Conservation (phyloP, 2,888 invertebrate genomes). For the Alloplasta piceator region DNA sequence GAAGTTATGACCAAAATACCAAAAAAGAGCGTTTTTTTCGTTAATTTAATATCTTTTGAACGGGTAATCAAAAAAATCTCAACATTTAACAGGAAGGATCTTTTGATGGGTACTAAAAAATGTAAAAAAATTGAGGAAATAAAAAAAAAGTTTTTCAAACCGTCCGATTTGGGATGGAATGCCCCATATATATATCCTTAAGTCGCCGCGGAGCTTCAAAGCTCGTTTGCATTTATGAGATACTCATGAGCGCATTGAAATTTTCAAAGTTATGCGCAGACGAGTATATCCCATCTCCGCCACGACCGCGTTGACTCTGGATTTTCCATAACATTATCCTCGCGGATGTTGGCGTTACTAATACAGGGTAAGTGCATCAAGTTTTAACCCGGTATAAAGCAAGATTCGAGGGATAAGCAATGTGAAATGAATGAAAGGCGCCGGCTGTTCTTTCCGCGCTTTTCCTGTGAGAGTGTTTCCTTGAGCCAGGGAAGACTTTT, state of each 20-base stretch:
- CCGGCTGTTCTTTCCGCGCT: slow-evolving; percentile 28
- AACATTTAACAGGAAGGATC: too few species aligned
- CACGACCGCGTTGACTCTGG: slow-evolving; percentile 19
- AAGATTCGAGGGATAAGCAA: slow-evolving; percentile 19
- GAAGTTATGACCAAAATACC: too few species aligned
- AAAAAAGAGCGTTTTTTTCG: too few species aligned
- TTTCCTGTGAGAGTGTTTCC: too few species aligned
- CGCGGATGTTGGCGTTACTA: slow-evolving; percentile 44
- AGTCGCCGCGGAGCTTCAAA: slow-evolving; percentile 38
- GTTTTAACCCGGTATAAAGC: slow-evolving; percentile 35
- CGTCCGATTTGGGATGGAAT: too few species aligned
- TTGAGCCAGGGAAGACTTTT: too few species aligned
- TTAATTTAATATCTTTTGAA: too few species aligned
- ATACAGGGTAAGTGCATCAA: slow-evolving; percentile 30
- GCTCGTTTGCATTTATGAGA: slow-evolving; percentile 66
- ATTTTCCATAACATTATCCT: slow-evolving; percentile 63
- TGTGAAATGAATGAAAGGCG: slow-evolving; percentile 27
- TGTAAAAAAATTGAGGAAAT: too few species aligned
- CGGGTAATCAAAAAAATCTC: too few species aligned
- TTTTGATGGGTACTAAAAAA: too few species aligned
- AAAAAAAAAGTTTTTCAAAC: too few species aligned
- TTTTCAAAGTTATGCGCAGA: slow-evolving; percentile 57
- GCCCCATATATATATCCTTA: too few species aligned
- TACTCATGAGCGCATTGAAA: slow-evolving; percentile 62
- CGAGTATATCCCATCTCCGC: slow-evolving; percentile 11